Base-by-base conservation (phyloP, 2,888 invertebrate species). In the Chydorus sphaericus region DNA sequence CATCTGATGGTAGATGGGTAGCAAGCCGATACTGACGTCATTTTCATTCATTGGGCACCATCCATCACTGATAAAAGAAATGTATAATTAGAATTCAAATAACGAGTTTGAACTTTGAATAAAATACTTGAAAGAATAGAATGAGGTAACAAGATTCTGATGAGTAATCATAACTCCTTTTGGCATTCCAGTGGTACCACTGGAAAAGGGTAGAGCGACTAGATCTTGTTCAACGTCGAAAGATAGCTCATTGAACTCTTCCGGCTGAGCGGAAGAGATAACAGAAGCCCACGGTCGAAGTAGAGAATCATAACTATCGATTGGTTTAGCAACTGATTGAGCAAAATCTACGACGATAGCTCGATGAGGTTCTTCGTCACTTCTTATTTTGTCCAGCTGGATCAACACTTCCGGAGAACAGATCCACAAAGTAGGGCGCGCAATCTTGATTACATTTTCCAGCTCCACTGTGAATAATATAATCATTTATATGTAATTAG, bases 1-100 rank as follows among this genome's bases (percentile, higher is more conserved):
- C 65, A 83, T 87, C 0, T 83, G 80, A 69, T 91, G 90, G 69
- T 85, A 90, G 75, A 87, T 85, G 14, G 90, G 90, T 58, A 87
- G 77, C 31, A 88, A 70, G 1, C 80, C 81, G 58, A 85, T 66
- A 49, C 75, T 63, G 2, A 67, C 64, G 23, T 70, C 64, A 1
- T 68, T 65, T 18, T 36, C 11, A 30, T 64, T 74, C 73, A 48
- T 68, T 65, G 58, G 70, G 66, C 39, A 71, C 63, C 59, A 73
- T 70, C 38, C 70, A 69, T 57, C 26, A 69, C n/a, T n/a, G n/a
- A n/a, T n/a, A n/a, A n/a, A n/a, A n/a, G n/a, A n/a, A n/a, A n/a
- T n/a, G n/a, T n/a, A n/a, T n/a, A n/a, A n/a, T n/a, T n/a, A n/a
- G n/a, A n/a, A n/a, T n/a, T n/a, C n/a, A n/a, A n/a, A n/a, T n/a